phyloP scores from a whole-genome alignment of 2,888 invertebrate species.

The Himalopsyche tibetana region DNA sequence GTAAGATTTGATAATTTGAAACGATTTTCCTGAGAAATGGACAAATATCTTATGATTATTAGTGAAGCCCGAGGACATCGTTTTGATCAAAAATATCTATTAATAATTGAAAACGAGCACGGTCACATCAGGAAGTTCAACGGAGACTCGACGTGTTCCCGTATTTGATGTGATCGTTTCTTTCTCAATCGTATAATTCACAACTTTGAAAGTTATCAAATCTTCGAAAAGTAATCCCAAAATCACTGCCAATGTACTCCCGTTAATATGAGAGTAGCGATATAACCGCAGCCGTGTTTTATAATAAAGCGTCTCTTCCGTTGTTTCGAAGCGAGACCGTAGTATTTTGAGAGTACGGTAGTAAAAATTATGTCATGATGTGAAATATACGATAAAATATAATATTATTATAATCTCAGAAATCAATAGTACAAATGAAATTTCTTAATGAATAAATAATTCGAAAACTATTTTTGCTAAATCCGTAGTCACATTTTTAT shows the following conservation, averaged over 20 bases:
- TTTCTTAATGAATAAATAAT: conserved; percentile 45
- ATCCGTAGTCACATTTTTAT: conserved; percentile 55
- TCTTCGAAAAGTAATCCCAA: neutral
- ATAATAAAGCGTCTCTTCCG: neutral
- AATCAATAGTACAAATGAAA: conserved; percentile 59
- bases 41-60: neutral
- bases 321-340: neutral
- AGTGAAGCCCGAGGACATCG: neutral
- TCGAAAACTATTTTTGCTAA: conserved; percentile 62
- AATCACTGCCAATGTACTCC: conserved; percentile 40
- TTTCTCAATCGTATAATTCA: neutral
- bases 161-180: neutral
- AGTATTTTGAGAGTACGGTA: neutral
- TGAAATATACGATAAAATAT: conserved; percentile 42
- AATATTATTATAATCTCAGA: conserved; percentile 45
- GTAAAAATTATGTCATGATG: conserved; percentile 13
- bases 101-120: neutral
- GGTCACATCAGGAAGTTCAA: neutral
- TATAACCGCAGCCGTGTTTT: neutral
- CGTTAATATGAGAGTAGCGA: neutral
- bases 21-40: neutral
- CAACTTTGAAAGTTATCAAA: conserved; percentile 32
- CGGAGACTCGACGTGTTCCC: neutral
- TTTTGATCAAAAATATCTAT: neutral
- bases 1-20: conserved; percentile 29